phyloP scores from a whole-genome alignment of 2,113 vertebrate species.

The Scolopax mira region DNA sequence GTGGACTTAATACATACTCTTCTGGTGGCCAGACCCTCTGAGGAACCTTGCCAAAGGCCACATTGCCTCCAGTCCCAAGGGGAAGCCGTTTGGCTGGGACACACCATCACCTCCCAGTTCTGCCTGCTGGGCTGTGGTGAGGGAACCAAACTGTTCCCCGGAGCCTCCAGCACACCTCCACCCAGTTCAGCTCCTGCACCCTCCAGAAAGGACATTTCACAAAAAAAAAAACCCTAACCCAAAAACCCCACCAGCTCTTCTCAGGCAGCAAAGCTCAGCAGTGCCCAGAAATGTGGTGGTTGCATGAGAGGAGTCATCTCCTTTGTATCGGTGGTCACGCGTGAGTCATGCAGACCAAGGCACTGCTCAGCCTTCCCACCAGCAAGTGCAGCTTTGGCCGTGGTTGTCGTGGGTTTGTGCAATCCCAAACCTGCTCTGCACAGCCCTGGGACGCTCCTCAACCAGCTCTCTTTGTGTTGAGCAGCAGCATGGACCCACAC shows the following conservation, averaged over 20 bases:
- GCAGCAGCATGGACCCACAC: neutral
- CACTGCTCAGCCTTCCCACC: neutral
- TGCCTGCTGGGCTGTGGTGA: fast-evolving
- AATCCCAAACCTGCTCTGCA: neutral
- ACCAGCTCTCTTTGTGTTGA: neutral
- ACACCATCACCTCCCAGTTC: neutral
- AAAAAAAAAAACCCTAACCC: neutral
- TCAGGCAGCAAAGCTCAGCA: neutral
- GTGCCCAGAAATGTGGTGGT: neutral
- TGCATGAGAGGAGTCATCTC: neutral
- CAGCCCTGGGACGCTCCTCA: neutral
- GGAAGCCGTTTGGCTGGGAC: neutral
- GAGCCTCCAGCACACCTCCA: neutral
- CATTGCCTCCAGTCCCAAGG: neutral
- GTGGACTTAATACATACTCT: neutral
- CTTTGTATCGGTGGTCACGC: neutral
- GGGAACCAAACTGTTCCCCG: neutral
- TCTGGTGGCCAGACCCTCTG: neutral
- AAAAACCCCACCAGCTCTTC: neutral
- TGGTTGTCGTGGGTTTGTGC: neutral
- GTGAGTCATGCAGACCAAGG: neutral
- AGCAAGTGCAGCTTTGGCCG: neutral
- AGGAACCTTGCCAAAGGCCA: neutral
- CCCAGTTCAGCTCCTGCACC: neutral
- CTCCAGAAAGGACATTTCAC: neutral